phyloP scores from a whole-genome alignment of 2,113 vertebrate genomes.

The Menura novaehollandiae region DNA sequence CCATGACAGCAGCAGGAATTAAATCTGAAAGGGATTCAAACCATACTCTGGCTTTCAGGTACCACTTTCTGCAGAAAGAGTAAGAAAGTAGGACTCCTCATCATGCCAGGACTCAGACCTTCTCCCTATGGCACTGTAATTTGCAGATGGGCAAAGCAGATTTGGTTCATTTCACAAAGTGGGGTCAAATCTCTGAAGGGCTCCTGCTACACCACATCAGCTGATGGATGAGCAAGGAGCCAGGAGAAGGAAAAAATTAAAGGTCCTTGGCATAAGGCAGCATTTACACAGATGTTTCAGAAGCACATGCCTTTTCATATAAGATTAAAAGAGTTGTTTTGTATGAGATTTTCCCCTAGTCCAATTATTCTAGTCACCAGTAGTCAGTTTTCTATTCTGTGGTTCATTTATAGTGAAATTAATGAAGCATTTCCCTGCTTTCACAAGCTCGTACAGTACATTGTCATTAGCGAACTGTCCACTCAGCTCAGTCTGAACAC shows the following conservation, averaged over 20 bases:
- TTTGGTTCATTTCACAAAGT: neutral
- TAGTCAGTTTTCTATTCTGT: neutral
- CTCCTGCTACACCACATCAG: neutral
- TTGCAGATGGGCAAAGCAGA: neutral
- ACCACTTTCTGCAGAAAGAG: neutral
- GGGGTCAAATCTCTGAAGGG: neutral
- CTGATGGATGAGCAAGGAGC: neutral
- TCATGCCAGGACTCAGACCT: neutral
- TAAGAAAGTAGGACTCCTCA: neutral
- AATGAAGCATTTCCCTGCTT: neutral
- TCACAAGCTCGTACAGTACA: neutral
- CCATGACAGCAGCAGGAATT: neutral
- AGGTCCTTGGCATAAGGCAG: neutral
- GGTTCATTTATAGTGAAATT: neutral
- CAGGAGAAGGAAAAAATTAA: neutral
- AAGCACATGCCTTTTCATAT: neutral
- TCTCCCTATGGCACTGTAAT: neutral
- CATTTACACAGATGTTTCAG: neutral
- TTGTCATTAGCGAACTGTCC: neutral
- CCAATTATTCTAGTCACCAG: neutral
- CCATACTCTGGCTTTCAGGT: neutral
- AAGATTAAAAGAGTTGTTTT: neutral
- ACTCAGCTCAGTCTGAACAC: neutral
- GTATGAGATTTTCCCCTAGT: neutral
- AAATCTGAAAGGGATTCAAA: neutral